Percentiles rank a stretch among this genome's conserved stretches.
Evolutionary conservation across 2,888 invertebrate genomes (phyloP).

Genomic region (Epinotia bilunana): DNA sequence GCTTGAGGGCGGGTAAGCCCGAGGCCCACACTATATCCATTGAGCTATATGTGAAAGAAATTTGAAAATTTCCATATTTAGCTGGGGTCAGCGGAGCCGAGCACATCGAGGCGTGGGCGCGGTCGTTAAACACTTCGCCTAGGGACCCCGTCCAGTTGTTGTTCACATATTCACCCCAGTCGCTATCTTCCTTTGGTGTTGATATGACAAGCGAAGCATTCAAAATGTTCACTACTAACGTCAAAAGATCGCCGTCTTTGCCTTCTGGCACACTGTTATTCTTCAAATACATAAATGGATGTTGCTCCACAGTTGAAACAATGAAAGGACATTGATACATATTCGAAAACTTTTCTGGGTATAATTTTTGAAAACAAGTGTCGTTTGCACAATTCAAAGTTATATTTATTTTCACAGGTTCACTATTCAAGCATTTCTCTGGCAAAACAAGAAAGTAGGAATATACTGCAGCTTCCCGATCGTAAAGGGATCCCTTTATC

Average conservation of each 20-base stretch:
- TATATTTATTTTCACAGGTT: slow-evolving; percentile 55
- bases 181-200: slow-evolving; percentile 53
- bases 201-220: slow-evolving; percentile 63
- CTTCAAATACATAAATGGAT: slow-evolving; percentile 65
- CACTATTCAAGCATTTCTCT: slow-evolving; percentile 56
- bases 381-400: slow-evolving; percentile 51
- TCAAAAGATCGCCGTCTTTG: slow-evolving; percentile 64
- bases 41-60: slow-evolving; percentile 64
- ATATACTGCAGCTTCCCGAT: slow-evolving; percentile 51
- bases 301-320: slow-evolving; percentile 66
- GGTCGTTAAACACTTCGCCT: slow-evolving; percentile 62
- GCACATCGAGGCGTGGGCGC: slow-evolving; percentile 60
- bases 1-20: slow-evolving; percentile 55
- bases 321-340: slow-evolving; percentile 59
- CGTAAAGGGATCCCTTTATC: slow-evolving; percentile 51
- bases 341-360: slow-evolving; percentile 58
- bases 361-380: slow-evolving; percentile 56
- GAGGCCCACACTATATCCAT: slow-evolving; percentile 69
- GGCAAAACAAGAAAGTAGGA: slow-evolving; percentile 56
- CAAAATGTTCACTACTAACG: slow-evolving; percentile 55
- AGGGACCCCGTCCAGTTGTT: slow-evolving; percentile 70
- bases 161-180: slow-evolving; percentile 57
- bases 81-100: slow-evolving; percentile 58
- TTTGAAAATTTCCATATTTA: slow-evolving; percentile 66
- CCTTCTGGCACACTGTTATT: slow-evolving; percentile 58